A percentile compares a stretch with the other conserved stretches of the same genome.
phyloP scores from a whole-genome alignment of 2,888 invertebrate species.

The Parnassius mnemosyne region DNA sequence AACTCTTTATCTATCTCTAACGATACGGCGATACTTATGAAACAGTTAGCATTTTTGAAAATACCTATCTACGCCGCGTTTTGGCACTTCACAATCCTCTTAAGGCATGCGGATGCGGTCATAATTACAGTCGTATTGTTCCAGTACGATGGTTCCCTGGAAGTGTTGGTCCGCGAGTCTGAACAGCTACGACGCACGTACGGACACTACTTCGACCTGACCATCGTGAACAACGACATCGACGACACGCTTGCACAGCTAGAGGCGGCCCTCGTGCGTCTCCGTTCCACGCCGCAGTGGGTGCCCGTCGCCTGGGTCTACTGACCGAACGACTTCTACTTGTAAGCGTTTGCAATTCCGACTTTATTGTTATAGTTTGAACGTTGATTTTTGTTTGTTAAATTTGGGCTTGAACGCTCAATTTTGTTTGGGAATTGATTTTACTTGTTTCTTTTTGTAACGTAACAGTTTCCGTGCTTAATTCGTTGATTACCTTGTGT shows the following conservation, averaged over 20 bases:
- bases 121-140: too few species aligned
- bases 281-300: constrained; percentile 96
- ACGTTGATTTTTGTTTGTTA: neutral
- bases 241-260: constrained; percentile 97
- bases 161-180: constrained; percentile 96
- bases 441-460: too few species aligned
- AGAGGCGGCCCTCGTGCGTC: constrained; percentile 93
- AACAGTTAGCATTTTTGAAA: too few species aligned
- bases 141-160: constrained; percentile 98
- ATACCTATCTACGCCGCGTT: too few species aligned
- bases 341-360: constrained; percentile 20
- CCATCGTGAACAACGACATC: constrained; percentile 99
- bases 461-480: too few species aligned
- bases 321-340: constrained; percentile 79
- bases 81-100: too few species aligned
- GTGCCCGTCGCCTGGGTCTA: constrained; percentile 99
- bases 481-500: too few species aligned
- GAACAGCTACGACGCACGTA: constrained; percentile 98
- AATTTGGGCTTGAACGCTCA: too few species aligned
- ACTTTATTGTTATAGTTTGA: neutral
- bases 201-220: constrained; percentile 99
- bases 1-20: too few species aligned
- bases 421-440: too few species aligned
- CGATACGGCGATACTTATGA: too few species aligned
- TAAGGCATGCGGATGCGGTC: neutral